These are phyloP conservation scores for Pelecanus crispus DNA, from an alignment of 2,113 vertebrate genomes.

Conservation along the genomic window DNA sequence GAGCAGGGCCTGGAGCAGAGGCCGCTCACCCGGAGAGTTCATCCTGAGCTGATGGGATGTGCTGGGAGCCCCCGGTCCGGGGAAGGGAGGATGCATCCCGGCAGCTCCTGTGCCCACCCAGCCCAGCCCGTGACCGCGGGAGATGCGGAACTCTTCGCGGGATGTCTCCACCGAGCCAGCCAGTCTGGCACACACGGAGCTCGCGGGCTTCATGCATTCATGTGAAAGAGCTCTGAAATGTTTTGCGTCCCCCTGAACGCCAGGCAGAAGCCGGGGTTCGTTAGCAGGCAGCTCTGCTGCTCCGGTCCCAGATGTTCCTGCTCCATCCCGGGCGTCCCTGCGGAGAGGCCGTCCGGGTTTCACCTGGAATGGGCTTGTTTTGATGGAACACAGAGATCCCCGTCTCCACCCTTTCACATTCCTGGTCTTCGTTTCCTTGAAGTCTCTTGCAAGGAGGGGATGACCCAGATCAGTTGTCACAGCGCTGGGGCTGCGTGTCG, in stretches of 20 bases:
- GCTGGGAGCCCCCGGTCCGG: rapidly evolving
- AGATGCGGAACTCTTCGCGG: neutral
- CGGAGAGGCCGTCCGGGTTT: neutral
- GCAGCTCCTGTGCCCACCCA: neutral
- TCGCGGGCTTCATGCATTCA: rapidly evolving
- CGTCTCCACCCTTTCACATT: neutral
- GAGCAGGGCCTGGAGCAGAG: neutral
- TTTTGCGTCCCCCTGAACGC: neutral
- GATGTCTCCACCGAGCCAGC: neutral
- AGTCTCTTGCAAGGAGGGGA: neutral
- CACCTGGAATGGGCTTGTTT: neutral
- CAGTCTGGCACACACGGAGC: rapidly evolving
- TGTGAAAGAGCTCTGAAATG: too few species aligned
- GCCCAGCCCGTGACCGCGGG: rapidly evolving
- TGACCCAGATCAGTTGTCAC: neutral
- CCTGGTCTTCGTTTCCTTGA: neutral
- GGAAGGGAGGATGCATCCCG: neutral
- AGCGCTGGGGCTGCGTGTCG: rapidly evolving
- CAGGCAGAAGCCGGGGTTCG: rapidly evolving
- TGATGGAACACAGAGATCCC: neutral
- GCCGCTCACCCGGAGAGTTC: neutral
- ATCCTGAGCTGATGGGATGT: neutral
- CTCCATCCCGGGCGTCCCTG: neutral
- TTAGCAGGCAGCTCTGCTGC: neutral
- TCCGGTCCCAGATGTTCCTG: rapidly evolving